Evolutionary conservation across 2,113 vertebrate species (phyloP), one percentile per base, ranked within the genome.

Genomic region (Scolopax mira): DNA sequence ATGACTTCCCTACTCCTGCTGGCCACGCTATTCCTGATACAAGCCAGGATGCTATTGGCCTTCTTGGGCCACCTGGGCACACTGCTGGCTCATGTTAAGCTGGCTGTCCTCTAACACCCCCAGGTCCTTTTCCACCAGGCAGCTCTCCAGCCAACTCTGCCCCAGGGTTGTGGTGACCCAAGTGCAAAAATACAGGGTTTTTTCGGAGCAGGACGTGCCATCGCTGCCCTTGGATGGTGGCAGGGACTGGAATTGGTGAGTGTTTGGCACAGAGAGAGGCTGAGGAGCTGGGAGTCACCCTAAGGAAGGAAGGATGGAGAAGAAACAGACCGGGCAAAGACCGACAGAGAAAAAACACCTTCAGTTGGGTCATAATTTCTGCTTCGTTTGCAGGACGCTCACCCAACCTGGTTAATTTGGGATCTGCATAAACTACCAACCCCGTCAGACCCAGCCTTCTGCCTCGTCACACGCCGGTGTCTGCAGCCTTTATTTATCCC

Each of bases 401-500:
- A 41, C 42, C 30, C 65, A 31, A 3, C 35, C 4, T 13, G 4
- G 2, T 23, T 16, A 18, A 18, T 33, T 18, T 49, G 33, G 37
- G 64, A 51, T 62, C 42, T 46, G 54, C 28, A 4, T 18, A n/a
- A 70, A 31, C 70, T 6, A 11, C 31, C 30, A 33, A 49, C 8
- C 48, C 18, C 3, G 0, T 9, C n/a, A 54, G 46, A n/a, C 1
- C 8, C 13, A 11, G 66, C 14, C 0, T 21, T 44, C 54, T 35
- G 57, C 65, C 72, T 27, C 0, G 3, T 19, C 37, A 17, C 28
- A 17, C 3, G 4, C 17, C 3, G 1, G 1, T 96, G 95, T 96
- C 67, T 62, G 31, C 14, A 92, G 93, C 89, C n/a, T 77, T 89
- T 84, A 28, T 75, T 92, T 64, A 95, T 93, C 95, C 97, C 96